Base-by-base conservation (phyloP, 2,113 vertebrate species). In the Notarius lentiginosus region DNA sequence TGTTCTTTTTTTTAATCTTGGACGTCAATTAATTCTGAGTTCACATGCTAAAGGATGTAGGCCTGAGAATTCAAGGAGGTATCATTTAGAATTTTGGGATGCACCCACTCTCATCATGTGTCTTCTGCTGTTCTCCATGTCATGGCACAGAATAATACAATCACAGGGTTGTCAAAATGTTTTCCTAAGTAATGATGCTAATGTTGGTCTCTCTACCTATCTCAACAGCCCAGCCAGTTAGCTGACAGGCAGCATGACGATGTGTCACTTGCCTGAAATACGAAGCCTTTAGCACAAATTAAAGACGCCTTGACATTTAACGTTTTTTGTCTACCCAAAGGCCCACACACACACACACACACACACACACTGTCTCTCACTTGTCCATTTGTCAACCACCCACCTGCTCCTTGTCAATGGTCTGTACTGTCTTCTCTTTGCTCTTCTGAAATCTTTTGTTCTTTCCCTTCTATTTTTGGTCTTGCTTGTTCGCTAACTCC, bases 261-360 rank as follows among this genome's bases (percentile, higher is more conserved):
- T 55, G 51, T 73, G 86, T 83, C 60, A 17, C 58, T 77, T 79
- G 61, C 49, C 81, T 84, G 72, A 53, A 58, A 68, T 83, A 83
- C 9, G 6, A 82, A 55, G 30, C 68, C 60, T 75, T 83, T 66
- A 66, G 14, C 49, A 10, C 1, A 18, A 86, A 83, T 79, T 20
- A 86, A 88, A 89, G 56, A 30, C n/a, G 30, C 30, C 49, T 27
- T 86, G 89, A 88, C 86, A 86, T 89, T 89, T 86, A 88, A 86
- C 80, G 82, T 79, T 86, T 73, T 86, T 73, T 75, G 66, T 77
- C 63, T 89, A 60, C 18, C 61, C 34, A 68, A 4, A n/a, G 20
- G 15, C 20, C 58, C 20, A 55, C n/a, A 18, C 49, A 1, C 27
- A 18, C n/a, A 2, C 53, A 58, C 77, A 55, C 22, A 27, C 24